Evolutionary conservation across 1,140 invertebrate genomes (phyloP).

Genomic region (Heterodera schachtii): DNA sequence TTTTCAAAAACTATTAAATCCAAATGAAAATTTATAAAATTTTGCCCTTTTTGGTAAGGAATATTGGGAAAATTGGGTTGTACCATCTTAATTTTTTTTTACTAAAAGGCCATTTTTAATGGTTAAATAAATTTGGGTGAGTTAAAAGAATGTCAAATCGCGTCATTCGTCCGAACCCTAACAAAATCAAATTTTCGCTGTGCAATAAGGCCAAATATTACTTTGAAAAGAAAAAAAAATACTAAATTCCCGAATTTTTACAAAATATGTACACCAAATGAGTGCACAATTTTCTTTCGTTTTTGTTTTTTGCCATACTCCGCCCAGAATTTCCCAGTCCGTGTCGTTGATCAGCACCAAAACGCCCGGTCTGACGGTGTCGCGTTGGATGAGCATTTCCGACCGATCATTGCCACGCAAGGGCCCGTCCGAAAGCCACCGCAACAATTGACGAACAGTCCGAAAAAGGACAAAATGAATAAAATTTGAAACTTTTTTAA

Average conservation of each 20-base stretch:
- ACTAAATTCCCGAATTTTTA: no score
- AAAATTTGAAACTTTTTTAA: neutral
- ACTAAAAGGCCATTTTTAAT: no score
- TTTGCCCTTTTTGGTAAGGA: no score
- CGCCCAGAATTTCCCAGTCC: slow-evolving; percentile 68
- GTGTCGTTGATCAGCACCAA: slow-evolving; percentile 69
- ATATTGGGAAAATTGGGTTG: no score
- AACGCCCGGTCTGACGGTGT: slow-evolving; percentile 68
- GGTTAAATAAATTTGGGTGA: no score
- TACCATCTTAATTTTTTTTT: no score
- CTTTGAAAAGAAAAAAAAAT: no score
- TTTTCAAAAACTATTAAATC: neutral
- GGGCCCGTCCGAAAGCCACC: slow-evolving; percentile 14
- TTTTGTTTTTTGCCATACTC: slow-evolving; percentile 40
- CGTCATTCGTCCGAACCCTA: no score
- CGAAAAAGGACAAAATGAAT: neutral
- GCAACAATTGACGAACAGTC: neutral
- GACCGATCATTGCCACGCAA: slow-evolving; percentile 29
- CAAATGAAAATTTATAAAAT: neutral
- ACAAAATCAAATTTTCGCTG: no score
- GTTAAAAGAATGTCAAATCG: no score
- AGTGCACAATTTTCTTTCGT: neutral
- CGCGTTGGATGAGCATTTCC: slow-evolving; percentile 63
- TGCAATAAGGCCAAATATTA: no score
- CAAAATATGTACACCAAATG: no score